Conservation (phyloP, 2,113 vertebrate species). For the Lycaon pictus region DNA sequence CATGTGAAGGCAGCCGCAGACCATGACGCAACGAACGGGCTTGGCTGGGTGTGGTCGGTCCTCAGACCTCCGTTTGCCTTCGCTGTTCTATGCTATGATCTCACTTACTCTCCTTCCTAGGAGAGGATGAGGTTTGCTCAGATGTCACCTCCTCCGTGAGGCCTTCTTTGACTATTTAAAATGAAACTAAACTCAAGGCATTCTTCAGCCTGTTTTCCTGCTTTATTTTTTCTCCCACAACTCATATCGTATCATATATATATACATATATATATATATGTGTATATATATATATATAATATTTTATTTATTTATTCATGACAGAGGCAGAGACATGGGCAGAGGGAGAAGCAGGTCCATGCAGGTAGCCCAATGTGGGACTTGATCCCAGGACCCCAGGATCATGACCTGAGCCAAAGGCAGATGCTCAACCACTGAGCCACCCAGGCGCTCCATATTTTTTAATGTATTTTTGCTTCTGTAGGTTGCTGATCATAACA, state of each 20-base stretch:
- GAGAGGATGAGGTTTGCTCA: too few species aligned
- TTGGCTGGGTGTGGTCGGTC: neutral
- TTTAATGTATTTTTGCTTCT: neutral
- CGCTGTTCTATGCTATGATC: rapidly evolving
- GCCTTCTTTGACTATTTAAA: neutral
- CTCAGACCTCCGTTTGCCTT: rapidly evolving
- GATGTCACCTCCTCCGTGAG: neutral
- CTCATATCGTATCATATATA: too few species aligned
- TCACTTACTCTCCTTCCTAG: neutral
- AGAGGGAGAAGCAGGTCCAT: too few species aligned
- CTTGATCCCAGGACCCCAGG: too few species aligned
- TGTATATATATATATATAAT: too few species aligned
- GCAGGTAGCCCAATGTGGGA: too few species aligned
- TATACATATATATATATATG: too few species aligned
- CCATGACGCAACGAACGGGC: rapidly evolving
- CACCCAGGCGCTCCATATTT: neutral
- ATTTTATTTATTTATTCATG: too few species aligned
- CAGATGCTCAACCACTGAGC: too few species aligned
- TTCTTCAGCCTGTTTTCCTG: neutral
- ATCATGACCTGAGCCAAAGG: too few species aligned
- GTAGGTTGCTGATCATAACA: neutral
- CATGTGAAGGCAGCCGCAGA: too few species aligned
- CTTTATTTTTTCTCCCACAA: neutral
- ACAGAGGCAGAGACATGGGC: too few species aligned
- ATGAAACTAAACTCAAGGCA: neutral